Evolutionary conservation across 2,113 vertebrate genomes (phyloP).

Genomic region (Alectura lathami): DNA sequence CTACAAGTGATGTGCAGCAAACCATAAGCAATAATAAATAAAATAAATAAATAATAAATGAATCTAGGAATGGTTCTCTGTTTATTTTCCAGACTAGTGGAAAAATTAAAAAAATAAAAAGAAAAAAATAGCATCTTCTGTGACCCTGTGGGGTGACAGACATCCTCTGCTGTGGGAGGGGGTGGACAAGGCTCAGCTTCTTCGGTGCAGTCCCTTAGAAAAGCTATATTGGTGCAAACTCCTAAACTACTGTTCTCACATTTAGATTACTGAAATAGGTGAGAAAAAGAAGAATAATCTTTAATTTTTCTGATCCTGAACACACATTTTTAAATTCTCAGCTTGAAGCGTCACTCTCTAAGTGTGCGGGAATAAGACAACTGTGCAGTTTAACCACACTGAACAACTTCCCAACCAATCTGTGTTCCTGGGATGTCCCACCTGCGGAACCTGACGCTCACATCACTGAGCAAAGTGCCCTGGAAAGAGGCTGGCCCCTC

Average conservation of each 20-base stretch:
- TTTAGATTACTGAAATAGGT: not conserved
- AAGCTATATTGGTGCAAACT: not conserved
- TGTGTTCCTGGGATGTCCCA: not conserved
- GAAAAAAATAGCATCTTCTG: not conserved
- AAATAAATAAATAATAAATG: too few relatives aligned
- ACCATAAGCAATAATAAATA: not conserved
- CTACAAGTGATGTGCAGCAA: not conserved
- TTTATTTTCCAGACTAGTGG: not conserved
- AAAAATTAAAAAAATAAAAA: not conserved
- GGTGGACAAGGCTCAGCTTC: accelerated
- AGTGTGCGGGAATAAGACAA: not conserved
- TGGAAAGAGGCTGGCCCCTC: not conserved
- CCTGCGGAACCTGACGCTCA: not conserved
- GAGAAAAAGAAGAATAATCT: not conserved
- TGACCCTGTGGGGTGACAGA: not conserved
- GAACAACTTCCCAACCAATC: not conserved
- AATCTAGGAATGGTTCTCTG: not conserved
- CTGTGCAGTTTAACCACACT: not conserved
- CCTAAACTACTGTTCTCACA: not conserved
- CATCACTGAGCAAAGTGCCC: not conserved
- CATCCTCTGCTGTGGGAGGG: not conserved
- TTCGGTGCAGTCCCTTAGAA: not conserved
- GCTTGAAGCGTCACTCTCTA: not conserved
- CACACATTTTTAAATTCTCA: not conserved
- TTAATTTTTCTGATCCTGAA: not conserved